Conservation (phyloP, 2,888 invertebrate genomes). For the Thumatha senex region DNA sequence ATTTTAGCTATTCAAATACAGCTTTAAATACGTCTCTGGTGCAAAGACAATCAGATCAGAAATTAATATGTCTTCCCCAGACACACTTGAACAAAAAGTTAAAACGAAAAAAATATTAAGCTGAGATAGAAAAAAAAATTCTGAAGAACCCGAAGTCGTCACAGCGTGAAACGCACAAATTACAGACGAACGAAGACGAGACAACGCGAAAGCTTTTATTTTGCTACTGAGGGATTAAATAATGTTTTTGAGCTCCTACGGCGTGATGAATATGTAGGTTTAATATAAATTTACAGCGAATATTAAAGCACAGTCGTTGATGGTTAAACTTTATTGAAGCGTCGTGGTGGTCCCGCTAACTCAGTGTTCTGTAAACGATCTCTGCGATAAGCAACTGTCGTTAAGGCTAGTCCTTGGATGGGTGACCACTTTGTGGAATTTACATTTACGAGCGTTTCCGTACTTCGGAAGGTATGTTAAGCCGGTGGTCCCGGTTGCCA, state of each 20-base stretch:
- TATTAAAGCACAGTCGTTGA: not conserved
- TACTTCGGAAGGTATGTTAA: too few relatives aligned
- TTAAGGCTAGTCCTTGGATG: too few relatives aligned
- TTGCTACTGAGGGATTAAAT: conserved; percentile 36
- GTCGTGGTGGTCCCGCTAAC: too few relatives aligned
- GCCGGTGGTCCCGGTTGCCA: too few relatives aligned
- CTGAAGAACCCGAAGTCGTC: conserved; percentile 1
- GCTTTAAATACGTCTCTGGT: not conserved
- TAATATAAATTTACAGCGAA: not conserved
- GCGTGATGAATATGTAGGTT: not conserved
- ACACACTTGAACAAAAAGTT: conserved; percentile 12
- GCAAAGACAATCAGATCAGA: conserved; percentile 10
- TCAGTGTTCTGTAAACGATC: too few relatives aligned
- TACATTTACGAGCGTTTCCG: too few relatives aligned
- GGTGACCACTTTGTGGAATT: too few relatives aligned
- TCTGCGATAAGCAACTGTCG: too few relatives aligned
- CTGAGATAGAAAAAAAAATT: too few relatives aligned
- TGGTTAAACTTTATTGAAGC: too few relatives aligned
- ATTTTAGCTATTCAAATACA: too few relatives aligned
- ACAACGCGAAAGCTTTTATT: conserved; percentile 38
- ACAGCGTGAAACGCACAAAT: conserved; percentile 22
- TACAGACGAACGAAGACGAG: conserved; percentile 30
- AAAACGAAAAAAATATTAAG: conserved; percentile 3
- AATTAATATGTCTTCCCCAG: conserved; percentile 14
- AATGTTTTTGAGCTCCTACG: conserved; percentile 12